These are phyloP conservation scores for Orchesella flavescens DNA, from an alignment of 2,888 invertebrate genomes.

Conservation along the genomic window DNA sequence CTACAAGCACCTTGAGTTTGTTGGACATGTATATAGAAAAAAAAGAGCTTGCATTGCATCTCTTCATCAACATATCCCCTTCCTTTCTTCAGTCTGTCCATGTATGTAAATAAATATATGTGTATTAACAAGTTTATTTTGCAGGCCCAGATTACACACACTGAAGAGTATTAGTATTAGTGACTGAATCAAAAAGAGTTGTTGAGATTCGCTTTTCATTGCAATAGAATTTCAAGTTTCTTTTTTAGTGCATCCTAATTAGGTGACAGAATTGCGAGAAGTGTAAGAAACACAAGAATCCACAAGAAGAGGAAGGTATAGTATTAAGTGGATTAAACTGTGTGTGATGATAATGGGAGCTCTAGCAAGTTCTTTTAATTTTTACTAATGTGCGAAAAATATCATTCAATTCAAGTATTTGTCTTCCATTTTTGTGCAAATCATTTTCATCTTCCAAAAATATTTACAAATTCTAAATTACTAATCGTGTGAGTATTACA, in stretches of 20 bases:
- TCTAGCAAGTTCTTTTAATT: neutral
- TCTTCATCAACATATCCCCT: conserved; percentile 56
- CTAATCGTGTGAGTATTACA: too few species aligned
- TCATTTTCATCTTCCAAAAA: neutral
- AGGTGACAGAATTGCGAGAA: conserved; percentile 34
- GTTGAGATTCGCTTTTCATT: conserved; percentile 16
- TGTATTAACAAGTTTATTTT: conserved; percentile 53
- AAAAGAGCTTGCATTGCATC: conserved; percentile 21
- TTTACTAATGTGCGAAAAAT: conserved; percentile 8
- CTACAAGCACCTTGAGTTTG: conserved; percentile 64
- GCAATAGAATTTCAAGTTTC: conserved; percentile 33
- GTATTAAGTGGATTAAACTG: neutral
- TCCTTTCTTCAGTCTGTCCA: conserved; percentile 61
- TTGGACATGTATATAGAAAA: conserved; percentile 13
- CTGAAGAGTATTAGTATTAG: conserved; percentile 18
- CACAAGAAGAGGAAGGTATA: neutral
- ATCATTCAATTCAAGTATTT: neutral
- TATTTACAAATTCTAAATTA: neutral
- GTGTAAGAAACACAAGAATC: neutral
- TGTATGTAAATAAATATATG: conserved; percentile 65
- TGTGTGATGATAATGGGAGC: neutral
- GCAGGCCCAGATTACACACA: conserved; percentile 52
- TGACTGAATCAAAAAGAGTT: conserved; percentile 40
- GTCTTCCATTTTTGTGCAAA: conserved; percentile 3
- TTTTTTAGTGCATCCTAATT: conserved; percentile 52